Base-by-base conservation (phyloP, 2,113 vertebrate species). In the Thunnus maccoyii region DNA sequence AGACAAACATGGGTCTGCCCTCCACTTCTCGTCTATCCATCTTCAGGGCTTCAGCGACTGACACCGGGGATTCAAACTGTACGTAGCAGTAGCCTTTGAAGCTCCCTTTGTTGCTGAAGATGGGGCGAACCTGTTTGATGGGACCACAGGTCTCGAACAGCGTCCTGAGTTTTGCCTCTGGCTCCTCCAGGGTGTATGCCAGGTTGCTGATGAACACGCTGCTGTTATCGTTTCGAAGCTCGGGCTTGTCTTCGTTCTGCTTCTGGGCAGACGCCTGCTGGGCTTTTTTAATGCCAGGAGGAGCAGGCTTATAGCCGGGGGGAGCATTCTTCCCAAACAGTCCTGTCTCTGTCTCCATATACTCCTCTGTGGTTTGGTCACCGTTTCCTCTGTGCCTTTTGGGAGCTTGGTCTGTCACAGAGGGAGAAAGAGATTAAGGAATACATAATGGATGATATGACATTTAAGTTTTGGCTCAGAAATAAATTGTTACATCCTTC, bases 141-240 rank as follows among this genome's bases (percentile, higher is more conserved):
- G 96, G 95, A 51, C 98, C 98, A 0, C 96, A 98, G 87, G 84
- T 80, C 80, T 95, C 95, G 44, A 99, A 99, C 13, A 97, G 90
- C 0, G 94, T 94, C 68, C 91, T 93, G 62, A 99, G 94, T 55
- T 93, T 96, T 1, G 9, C 70, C 2, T 97, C 97, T 0, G 98
- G 98, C 30, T 98, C 95, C 7, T 91, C 78, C 94, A 99, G 89
- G 32, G 85, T 96, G 86, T 97, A 99, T 20, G 96, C 79, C 65
- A 99, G 93, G 93, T 99, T 99, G 94, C 98, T 99, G 93, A 99
- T 94, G 7, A 99, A 99, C 13, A 99, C 97, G 0, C 97, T 98
- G 84, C 93, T 63, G 0, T 76, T 88, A 2, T 99, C 97, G 41
- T 97, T 97, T 50, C 94, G 95, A 41, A 96, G 94, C 88, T 99